phyloP scores from a whole-genome alignment of 2,888 invertebrate species.

The Scaptodrosophila latifasciaeformis region DNA sequence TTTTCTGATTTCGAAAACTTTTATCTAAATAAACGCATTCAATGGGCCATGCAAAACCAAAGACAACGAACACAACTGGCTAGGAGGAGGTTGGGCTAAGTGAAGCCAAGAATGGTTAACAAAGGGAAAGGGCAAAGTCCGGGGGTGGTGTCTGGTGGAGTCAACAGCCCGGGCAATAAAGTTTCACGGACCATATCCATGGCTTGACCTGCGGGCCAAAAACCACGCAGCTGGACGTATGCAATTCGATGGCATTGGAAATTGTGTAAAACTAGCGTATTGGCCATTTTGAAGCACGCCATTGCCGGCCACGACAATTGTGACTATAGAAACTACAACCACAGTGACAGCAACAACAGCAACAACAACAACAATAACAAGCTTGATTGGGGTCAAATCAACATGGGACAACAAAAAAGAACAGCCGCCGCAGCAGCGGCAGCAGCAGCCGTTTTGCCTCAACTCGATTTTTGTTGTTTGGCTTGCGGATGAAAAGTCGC shows the following conservation, averaged over 20 bases:
- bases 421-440: conserved; percentile 22
- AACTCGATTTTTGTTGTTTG: conserved; percentile 22
- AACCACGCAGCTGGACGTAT: conserved; percentile 21
- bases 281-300: conserved; percentile 3
- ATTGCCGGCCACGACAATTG: conserved; percentile 2
- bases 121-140: not conserved
- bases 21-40: conserved; percentile 36
- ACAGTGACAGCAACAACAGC: not conserved
- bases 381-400: conserved; percentile 57
- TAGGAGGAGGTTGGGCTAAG: conserved; percentile 9
- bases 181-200: conserved; percentile 46
- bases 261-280: conserved; percentile 38
- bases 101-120: not conserved
- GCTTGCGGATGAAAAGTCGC: not conserved
- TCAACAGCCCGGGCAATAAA: conserved; percentile 40
- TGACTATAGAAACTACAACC: not conserved
- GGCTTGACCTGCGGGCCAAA: conserved; percentile 27
- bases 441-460: conserved; percentile 1
- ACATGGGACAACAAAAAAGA: conserved; percentile 31
- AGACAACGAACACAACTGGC: not conserved
- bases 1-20: conserved; percentile 33
- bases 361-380: conserved; percentile 24
- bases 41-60: conserved; percentile 23
- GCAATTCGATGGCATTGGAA: conserved; percentile 24
- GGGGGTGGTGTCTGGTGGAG: too few species aligned